Evolutionary conservation across 2,797 vertebrate genomes (phyloP), one percentile per base, ranked within the genome.

Genomic region (Dendrocincla fuliginosa): DNA sequence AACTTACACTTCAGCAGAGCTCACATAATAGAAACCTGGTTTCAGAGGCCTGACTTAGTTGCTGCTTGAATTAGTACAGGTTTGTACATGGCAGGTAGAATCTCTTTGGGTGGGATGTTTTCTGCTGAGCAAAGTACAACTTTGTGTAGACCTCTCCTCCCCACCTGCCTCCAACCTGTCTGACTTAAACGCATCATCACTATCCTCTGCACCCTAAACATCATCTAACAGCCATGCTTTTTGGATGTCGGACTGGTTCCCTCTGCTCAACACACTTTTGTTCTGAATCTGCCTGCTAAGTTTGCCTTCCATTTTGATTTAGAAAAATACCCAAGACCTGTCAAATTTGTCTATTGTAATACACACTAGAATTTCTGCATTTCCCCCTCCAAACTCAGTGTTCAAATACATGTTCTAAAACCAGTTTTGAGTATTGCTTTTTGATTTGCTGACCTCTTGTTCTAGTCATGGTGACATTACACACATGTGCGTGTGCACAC

Each of bases 1-100:
- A 89, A 28, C 75, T 94, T 97, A 84, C 42, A 75, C 95, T 95
- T 92, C 96, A 97, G 97, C 97, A 98, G 98, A 98, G 98, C 98
- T 98, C 98, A 98, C 70, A 33, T 97, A 96, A 97, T 97, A 97
- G 95, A 96, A 96, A 97, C 88, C 92, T 91, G 87, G 73, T 95
- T 96, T 96, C 67, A 94, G 93, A 96, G 95, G 84, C 88, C 91
- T 86, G 84, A 93, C 87, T 95, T 94, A 86, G 73, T 94, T 11
- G 73, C 87, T 95, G 56, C 94, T 96, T 95, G 69, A 97, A 74
- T 95, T 90, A 93, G 64, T 90, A 80, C 83, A 78, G 93, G 91
- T 93, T 94, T 93, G 70, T 89, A 91, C 28, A 6, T 84, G 84
- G 75, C 95, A 95, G 94, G 94, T 93, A 61, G 84, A 84, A 76